Evolutionary conservation across 1,140 invertebrate species (phyloP), one percentile per base, ranked within the genome.

Genomic region (Odontomachus brunneus): DNA sequence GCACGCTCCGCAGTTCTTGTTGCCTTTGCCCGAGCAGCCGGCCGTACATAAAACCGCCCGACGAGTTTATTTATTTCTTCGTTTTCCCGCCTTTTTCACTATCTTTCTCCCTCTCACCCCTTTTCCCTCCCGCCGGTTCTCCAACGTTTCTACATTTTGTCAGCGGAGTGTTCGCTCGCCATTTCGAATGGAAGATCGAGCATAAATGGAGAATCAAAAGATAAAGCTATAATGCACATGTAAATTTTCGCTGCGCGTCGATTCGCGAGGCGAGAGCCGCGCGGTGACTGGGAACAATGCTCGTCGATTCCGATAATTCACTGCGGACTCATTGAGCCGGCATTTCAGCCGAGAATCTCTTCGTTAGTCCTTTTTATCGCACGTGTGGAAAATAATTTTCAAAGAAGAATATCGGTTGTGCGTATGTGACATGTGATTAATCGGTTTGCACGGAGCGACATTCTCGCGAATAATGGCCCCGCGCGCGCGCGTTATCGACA

Each of bases 221-320:
- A 66, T 67, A 76, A 66, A 66, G 73, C 73, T 76, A 76, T 76
- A 76, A 76, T 76, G 74, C 19, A 55, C 74, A n/a, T 76, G 74
- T 76, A 76, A 76, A 76, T 76, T 76, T 76, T 76, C 65, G 48
- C 62, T 55, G 22, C 24, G 19, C 74, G 38, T 26, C 74, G 74
- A 55, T 67, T 75, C 73, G 59, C 48, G 22, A 22, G 71, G 59
- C 29, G 60, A 63, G 60, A 63, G n/a, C 1, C n/a, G 26, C 33
- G 38, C 59, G 44, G 22, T 19, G 62, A 76, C 66, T 44, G 48
- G 44, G 74, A 67, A 76, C 74, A 67, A 76, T 76, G 15, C 19
- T 53, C 44, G 48, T 67, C 74, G 74, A 76, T 65, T 76, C 60
- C 73, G 73, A 76, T 76, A 76, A 76, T 76, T 76, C 51, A 76